Percentiles rank a stretch among this genome's conserved stretches.
These are phyloP conservation scores for Sicus ferrugineus DNA, from an alignment of 2,888 invertebrate species.

Conservation along the genomic window DNA sequence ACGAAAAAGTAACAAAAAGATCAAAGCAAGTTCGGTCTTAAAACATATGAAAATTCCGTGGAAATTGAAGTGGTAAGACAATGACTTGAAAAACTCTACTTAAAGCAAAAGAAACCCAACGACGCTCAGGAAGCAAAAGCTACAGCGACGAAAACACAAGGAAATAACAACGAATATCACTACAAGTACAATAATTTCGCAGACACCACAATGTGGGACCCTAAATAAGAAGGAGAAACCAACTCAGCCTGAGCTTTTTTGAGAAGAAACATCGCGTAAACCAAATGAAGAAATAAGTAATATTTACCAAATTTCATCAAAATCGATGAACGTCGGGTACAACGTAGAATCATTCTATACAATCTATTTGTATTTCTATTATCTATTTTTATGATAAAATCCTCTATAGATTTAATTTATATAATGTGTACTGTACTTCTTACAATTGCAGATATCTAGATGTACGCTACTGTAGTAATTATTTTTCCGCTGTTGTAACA, in stretches of 20 bases:
- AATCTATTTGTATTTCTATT: too few species aligned
- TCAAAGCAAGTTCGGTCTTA: not conserved
- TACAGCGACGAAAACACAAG: conserved; percentile 11
- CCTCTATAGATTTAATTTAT: too few species aligned
- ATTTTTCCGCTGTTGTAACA: not conserved
- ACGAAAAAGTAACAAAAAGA: conserved; percentile 8
- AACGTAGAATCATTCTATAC: too few species aligned
- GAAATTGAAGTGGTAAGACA: conserved; percentile 16
- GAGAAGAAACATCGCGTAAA: conserved; percentile 14
- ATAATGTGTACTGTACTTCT: too few species aligned
- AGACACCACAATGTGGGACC: conserved; percentile 38
- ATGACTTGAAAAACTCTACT: not conserved
- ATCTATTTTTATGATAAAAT: too few species aligned
- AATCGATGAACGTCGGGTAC: too few species aligned
- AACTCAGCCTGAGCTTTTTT: not conserved
- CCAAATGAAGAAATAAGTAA: too few species aligned
- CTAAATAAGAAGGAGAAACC: conserved; percentile 30
- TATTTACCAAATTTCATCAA: too few species aligned
- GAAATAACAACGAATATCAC: conserved; percentile 5
- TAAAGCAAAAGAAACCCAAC: conserved; percentile 2
- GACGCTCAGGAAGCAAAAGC: not conserved
- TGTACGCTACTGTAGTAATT: not conserved
- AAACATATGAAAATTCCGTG: conserved; percentile 9
- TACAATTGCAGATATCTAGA: too few species aligned
- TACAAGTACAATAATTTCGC: conserved; percentile 12